These are phyloP conservation scores for Drosophila aldrichi DNA, from an alignment of 2,888 invertebrate species.

Conservation along the genomic window DNA sequence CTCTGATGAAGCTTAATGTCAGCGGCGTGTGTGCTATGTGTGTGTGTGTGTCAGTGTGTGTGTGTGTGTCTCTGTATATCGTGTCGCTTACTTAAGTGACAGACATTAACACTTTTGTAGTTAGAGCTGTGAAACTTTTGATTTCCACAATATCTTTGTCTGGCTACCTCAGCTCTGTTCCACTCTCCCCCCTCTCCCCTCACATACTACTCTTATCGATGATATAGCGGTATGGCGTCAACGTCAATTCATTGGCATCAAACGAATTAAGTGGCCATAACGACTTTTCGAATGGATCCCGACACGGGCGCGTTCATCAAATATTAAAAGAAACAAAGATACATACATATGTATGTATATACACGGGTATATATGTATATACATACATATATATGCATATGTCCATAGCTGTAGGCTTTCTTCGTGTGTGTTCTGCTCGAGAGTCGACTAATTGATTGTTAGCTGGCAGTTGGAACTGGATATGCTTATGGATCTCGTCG, in stretches of 20 bases:
- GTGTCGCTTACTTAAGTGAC: conserved; percentile 61
- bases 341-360: conserved; percentile 13
- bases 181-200: background rate
- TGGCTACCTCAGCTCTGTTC: background rate
- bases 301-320: conserved; percentile 36
- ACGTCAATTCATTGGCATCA: conserved; percentile 68
- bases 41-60: background rate
- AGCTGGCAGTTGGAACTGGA: conserved; percentile 26
- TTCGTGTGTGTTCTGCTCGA: conserved; percentile 70
- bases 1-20: conserved; percentile 73
- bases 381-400: conserved; percentile 5
- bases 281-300: conserved; percentile 35
- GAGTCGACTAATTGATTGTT: conserved; percentile 61
- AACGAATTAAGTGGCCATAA: conserved; percentile 67
- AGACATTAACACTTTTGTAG: conserved; percentile 73
- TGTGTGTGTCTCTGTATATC: background rate
- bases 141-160: conserved; percentile 56
- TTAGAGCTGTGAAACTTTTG: conserved; percentile 69
- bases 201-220: conserved; percentile 49
- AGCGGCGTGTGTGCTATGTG: background rate
- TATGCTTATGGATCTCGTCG: conserved; percentile 31
- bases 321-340: conserved; percentile 14
- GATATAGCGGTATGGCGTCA: conserved; percentile 63
- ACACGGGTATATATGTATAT: background rate
- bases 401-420: conserved; percentile 31